phyloP scores from a whole-genome alignment of 2,113 vertebrate species.

The Enhydra lutris region DNA sequence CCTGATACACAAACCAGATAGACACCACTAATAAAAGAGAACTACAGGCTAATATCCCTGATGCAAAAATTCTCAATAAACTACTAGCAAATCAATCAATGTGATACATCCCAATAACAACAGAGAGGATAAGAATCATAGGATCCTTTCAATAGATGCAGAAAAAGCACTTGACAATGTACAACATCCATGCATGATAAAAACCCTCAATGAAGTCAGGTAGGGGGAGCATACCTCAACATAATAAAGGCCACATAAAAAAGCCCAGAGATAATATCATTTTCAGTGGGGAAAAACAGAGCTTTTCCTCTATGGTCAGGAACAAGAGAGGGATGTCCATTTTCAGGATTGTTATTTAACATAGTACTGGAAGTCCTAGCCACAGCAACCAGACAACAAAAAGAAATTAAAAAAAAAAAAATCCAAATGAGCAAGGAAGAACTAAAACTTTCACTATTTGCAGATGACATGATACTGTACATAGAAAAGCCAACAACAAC shows the following conservation, averaged over 20 bases:
- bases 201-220: not conserved
- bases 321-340: not conserved
- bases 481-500: not conserved
- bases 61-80: too few relatives aligned
- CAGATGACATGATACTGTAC: not conserved
- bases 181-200: not conserved
- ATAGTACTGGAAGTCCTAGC: not conserved
- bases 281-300: not conserved
- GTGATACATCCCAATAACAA: too few relatives aligned
- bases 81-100: too few relatives aligned
- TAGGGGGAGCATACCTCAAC: not conserved
- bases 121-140: too few relatives aligned
- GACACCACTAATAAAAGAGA: too few relatives aligned
- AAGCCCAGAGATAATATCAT: not conserved
- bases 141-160: too few relatives aligned
- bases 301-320: not conserved
- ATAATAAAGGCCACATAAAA: not conserved
- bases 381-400: not conserved
- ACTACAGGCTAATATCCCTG: too few relatives aligned
- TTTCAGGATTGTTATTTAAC: not conserved
- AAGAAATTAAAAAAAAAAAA: not conserved
- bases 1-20: too few relatives aligned
- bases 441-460: not conserved
- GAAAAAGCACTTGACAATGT: too few relatives aligned
- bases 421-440: not conserved